A percentile compares a stretch with the other conserved stretches of the same genome.
phyloP scores from a whole-genome alignment of 2,113 vertebrate genomes.

The Scomber colias region DNA sequence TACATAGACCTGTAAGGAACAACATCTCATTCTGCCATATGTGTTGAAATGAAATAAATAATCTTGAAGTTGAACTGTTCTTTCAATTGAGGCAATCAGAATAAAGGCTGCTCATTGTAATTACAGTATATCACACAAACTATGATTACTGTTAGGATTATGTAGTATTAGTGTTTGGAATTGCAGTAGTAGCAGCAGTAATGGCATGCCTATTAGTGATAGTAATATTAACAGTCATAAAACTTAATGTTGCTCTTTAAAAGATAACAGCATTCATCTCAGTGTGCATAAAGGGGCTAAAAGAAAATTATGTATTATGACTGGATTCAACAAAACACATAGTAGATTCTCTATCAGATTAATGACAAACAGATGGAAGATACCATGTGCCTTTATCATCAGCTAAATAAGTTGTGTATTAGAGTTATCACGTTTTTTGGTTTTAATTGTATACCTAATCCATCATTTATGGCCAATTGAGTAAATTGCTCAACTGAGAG shows the following conservation, averaged over 20 bases:
- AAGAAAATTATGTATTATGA: constrained; percentile 2
- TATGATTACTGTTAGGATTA: neutral
- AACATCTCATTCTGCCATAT: no score
- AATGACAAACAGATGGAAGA: constrained; percentile 18
- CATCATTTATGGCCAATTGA: constrained; percentile 13
- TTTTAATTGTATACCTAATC: constrained; percentile 20
- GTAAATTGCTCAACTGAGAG: neutral
- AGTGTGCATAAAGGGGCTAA: neutral
- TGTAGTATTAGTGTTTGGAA: neutral
- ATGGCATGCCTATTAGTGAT: no score
- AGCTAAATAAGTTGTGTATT: neutral
- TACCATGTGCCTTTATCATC: neutral
- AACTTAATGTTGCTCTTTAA: neutral
- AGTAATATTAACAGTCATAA: neutral
- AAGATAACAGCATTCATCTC: neutral
- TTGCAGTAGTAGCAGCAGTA: neutral
- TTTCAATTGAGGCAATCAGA: no score
- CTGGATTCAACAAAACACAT: constrained; percentile 3
- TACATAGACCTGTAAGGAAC: no score
- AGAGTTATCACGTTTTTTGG: no score
- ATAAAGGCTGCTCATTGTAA: no score
- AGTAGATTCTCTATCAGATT: neutral
- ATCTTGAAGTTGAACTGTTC: no score
- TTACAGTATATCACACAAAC: no score
- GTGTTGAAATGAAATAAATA: no score